phyloP scores from a whole-genome alignment of 2,113 vertebrate species.

The Cheirogaleus medius region DNA sequence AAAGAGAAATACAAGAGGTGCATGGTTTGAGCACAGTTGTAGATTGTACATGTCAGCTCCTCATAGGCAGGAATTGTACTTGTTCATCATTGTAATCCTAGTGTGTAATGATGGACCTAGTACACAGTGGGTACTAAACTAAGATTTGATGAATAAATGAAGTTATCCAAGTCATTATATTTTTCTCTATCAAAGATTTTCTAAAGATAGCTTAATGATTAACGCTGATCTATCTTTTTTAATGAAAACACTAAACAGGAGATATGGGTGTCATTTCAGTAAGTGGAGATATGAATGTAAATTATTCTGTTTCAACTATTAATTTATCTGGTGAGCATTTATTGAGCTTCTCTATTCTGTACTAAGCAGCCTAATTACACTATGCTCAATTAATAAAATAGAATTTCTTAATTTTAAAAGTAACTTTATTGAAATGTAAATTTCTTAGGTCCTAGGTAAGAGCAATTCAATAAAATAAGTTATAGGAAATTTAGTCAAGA shows the following conservation, averaged over 20 bases:
- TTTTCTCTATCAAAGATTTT: neutral
- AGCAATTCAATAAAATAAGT: neutral
- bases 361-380: neutral
- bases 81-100: neutral
- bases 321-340: neutral
- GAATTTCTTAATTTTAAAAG: no score
- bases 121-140: neutral
- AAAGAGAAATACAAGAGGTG: no score
- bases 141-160: neutral
- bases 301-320: neutral
- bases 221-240: neutral
- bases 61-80: neutral
- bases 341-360: conserved; percentile 2
- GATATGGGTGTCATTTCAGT: neutral
- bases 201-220: neutral
- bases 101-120: neutral
- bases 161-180: neutral
- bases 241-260: neutral
- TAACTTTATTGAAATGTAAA: no score
- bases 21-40: neutral
- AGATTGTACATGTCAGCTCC: neutral
- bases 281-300: neutral
- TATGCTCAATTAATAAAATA: neutral
- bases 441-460: neutral
- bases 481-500: neutral